Base-by-base conservation (phyloP, 2,113 vertebrate genomes). In the Tragelaphus buxtoni region DNA sequence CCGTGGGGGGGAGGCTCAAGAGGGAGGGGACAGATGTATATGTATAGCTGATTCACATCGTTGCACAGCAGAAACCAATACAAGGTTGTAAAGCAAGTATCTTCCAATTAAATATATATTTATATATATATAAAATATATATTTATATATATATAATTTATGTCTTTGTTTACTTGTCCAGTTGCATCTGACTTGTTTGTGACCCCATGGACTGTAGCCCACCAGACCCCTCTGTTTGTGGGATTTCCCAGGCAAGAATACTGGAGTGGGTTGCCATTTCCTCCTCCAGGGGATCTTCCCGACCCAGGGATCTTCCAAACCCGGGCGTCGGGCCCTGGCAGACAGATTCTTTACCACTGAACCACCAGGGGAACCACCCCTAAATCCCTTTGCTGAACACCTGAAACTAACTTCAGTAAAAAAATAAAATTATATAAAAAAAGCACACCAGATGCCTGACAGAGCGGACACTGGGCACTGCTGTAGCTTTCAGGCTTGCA, bases 131-230 rank as follows among this genome's bases (percentile, higher is more conserved):
- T 72, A 24, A 69, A 5, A 72, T 39, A 39, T 39, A 5, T 39
- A 39, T 39, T 39, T 39, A 39, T 39, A n/a, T n/a, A n/a, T n/a
- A n/a, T 39, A 39, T 12, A 9, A n/a, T n/a, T n/a, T 35, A 24
- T 39, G 5, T 39, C 39, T 39, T 39, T 11, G 10, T 72, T 72
- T 72, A 72, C 35, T 72, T 1, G 2, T 42, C 4, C 39, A 72
- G 35, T 72, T 72, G 65, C 1, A 0, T 39, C 20, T 0, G 35
- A 39, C 65, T 7, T 22, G 65, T 39, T 24, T 72, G 69, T 39
- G 69, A 13, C 35, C 69, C 35, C 18, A 24, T 72, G 5, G 1
- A 72, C 20, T 39, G 5, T 39, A 35, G 9, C 61, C 61, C 2
- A 1, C 63, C n/a, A 10, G 17, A 20, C 10, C 35, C 35, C 69